Evolutionary conservation across 2,113 vertebrate species (phyloP), one percentile per base, ranked within the genome.

Genomic region (Cinclus mexicanus): DNA sequence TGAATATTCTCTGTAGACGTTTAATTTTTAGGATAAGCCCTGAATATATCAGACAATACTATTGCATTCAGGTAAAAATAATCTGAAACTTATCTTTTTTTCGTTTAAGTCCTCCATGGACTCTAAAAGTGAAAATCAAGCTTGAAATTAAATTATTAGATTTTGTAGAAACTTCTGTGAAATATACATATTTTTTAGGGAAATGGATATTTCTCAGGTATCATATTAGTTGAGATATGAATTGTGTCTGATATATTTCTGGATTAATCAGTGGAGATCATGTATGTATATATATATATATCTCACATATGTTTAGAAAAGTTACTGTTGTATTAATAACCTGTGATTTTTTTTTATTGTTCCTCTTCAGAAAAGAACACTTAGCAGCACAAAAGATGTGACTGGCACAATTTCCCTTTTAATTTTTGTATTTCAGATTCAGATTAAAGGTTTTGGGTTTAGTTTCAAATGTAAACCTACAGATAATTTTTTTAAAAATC

Each of bases 151-250:
- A 16, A 42, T 83, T 74, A 44, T 68, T 39, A 63, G 12, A 33
- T 88, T 72, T 57, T 76, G 46, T 80, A 72, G 46, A 64, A 85
- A 82, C 42, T 52, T 12, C n/a, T 35, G 8, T 60, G 16, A 92
- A 63, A 68, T 79, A 59, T 6, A 35, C 2, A 4, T 55, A 22
- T 44, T 68, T 82, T 90, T 60, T 18, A 52, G 3, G 33, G 14
- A 90, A 90, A 64, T 8, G 7, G 12, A 37, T 79, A 64, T 75
- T 71, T 90, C 49, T 82, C 14, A 68, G 29, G 16, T 71, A 67
- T 29, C 23, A 42, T 41, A 49, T 4, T 46, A 83, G 10, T 35
- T 0, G 0, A 68, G 25, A 59, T 59, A 33, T 59, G 47, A 59
- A 63, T 63, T 75, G 25, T 60, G 41, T 3, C 23, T 57, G 33